Evolutionary conservation across 2,888 invertebrate species (phyloP), one percentile per base, ranked within the genome.

Genomic region (Rhingia rostrata): DNA sequence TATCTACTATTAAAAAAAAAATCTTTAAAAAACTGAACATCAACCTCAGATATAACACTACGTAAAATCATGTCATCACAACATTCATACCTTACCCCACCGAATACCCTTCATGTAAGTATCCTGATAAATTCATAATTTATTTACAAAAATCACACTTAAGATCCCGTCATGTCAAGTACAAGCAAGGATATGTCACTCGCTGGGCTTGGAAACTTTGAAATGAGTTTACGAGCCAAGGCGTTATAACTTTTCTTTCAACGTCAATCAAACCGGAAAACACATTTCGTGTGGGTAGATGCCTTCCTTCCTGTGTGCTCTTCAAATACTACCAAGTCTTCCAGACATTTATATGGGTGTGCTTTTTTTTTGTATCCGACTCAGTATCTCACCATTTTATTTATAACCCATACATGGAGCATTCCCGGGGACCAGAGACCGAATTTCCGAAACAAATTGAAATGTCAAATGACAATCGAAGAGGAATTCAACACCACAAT

Each of bases 401-500:
- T 70, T 58, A 70, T 47, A 64, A 64, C 69, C 58, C 45, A 2
- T 22, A 2, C 69, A 64, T 64, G 77, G 69, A 58, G 39, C 63
- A 70, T 70, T 69, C 67, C 56, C 32, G 47, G 14, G 37, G 56
- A 69, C 67, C 41, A 22, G 45, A 43, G 75, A 60, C 51, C 45
- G 64, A 82, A 75, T 75, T 70, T 81, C 58, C 69, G 30, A 75
- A 82, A 82, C 81, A 77, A 82, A 82, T 82, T 77, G 75, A 77
- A 77, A 82, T 70, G 81, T 82, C 81, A 77, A 63, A 82, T 60
- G 58, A 75, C 81, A 82, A 82, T 82, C 77, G 77, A 53, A 35
- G 53, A 77, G 70, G 77, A 75, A 72, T 82, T 70, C 77, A 64
- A 70, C 77, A 70, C 81, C 70, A 70, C 63, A 64, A 82, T 49